Evolutionary conservation across 1,140 invertebrate genomes (phyloP).

Genomic region (Bombus affinis): DNA sequence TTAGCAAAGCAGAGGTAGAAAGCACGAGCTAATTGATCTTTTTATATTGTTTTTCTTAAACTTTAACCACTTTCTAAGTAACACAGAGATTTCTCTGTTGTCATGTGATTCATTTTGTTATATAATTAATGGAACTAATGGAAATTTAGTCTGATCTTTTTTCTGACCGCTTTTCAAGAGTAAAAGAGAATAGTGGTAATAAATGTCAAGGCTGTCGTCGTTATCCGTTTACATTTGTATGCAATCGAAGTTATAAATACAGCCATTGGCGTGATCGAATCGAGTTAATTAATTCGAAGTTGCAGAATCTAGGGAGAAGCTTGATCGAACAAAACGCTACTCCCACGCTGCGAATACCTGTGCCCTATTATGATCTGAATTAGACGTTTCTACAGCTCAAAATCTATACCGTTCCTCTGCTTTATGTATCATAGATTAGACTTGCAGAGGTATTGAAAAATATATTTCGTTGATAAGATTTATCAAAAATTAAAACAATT

Average conservation of each 20-base stretch:
- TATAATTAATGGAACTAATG: neutral
- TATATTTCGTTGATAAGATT: neutral
- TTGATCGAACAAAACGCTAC: slow-evolving; percentile 13
- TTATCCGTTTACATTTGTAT: slow-evolving; percentile 21
- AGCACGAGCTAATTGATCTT: neutral
- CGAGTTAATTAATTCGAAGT: slow-evolving; percentile 11
- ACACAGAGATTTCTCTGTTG: neutral
- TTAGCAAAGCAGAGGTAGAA: slow-evolving; percentile 4
- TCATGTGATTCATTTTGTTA: neutral
- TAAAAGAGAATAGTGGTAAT: neutral
- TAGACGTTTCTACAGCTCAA: neutral
- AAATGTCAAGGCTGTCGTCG: neutral
- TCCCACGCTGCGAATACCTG: neutral
- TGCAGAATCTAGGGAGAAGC: slow-evolving; percentile 1
- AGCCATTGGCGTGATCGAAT: neutral
- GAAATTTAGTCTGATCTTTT: neutral
- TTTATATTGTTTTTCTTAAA: neutral
- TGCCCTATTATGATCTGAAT: neutral
- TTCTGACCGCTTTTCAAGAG: neutral
- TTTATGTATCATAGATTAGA: neutral
- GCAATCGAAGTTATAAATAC: slow-evolving; percentile 2
- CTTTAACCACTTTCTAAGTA: too few species aligned
- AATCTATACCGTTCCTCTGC: neutral
- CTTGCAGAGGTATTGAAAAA: neutral
- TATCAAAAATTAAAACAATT: too few species aligned